These are phyloP conservation scores for Craterocephalus amniculus DNA, from an alignment of 2,797 vertebrate species.

Conservation along the genomic window DNA sequence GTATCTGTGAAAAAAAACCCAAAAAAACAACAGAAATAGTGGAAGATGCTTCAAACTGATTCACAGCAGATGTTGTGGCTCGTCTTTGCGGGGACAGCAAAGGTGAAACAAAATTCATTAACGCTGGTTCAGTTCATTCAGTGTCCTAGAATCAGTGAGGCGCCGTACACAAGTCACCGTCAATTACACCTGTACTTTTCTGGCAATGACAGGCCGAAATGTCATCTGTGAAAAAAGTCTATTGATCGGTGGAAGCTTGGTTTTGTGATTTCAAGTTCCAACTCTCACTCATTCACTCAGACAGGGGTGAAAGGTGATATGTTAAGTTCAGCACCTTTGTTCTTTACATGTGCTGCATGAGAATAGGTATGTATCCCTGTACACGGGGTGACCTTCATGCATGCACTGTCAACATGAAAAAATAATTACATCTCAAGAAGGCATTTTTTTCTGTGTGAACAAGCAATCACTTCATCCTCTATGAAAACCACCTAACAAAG, in stretches of 20 bases:
- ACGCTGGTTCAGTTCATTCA: not conserved
- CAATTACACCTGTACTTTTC: not conserved
- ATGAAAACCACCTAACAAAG: no score
- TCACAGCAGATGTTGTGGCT: not conserved
- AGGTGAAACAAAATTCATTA: slow-evolving; percentile 13
- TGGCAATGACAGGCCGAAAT: not conserved
- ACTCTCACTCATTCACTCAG: slow-evolving; percentile 1
- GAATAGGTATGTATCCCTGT: not conserved
- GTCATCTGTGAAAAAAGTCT: not conserved
- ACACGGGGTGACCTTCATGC: not conserved
- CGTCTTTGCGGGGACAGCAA: not conserved
- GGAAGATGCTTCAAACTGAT: slow-evolving; percentile 14
- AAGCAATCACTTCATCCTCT: no score
- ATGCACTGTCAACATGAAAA: not conserved
- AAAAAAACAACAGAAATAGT: slow-evolving; percentile 3
- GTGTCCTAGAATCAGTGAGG: slow-evolving; percentile 3
- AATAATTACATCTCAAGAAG: not conserved
- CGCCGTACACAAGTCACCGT: not conserved
- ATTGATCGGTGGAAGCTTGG: not conserved
- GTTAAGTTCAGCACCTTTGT: not conserved
- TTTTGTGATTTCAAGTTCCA: not conserved
- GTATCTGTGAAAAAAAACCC: no score
- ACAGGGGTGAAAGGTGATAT: not conserved
- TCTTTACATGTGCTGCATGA: not conserved
- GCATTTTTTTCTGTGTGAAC: no score